Evolutionary conservation across 2,113 vertebrate genomes (phyloP), one percentile per base, ranked within the genome.

Genomic region (Psittacus erithacus): DNA sequence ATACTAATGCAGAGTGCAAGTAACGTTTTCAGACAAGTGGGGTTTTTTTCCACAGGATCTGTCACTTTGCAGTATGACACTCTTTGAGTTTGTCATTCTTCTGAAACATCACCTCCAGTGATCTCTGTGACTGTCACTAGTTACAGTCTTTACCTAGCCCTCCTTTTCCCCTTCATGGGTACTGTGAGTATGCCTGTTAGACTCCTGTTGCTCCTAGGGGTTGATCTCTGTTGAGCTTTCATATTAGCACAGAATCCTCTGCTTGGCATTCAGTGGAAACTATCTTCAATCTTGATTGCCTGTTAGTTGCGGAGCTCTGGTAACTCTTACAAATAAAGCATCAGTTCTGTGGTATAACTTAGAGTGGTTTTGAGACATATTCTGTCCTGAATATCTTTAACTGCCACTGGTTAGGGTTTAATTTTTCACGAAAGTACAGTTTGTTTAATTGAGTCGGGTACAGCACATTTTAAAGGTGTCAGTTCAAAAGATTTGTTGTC

Each of bases 131-230:
- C 22, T 41, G 6, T 55, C 29, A 11, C 20, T 67, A 19, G 38
- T 67, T 70, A 27, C 2, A 62, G 1, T 16, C n/a, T 44, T 46
- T 20, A 31, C 1, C 0, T 8, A 38, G 35, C 19, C 11, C 33
- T 87, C 31, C 65, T 28, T 43, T 62, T 69, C 10, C 15, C 55
- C 19, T 53, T 22, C 46, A 4, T 15, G 52, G 33, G 67, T 29
- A 5, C 14, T 52, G 18, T 4, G 38, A 16, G 13, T 12, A 11
- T 43, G 35, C 31, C 9, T 67, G 27, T 85, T 18, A 27, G 31
- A 19, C 13, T 53, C 29, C 9, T 6, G 1, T 31, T 63, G 49
- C 44, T 55, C 23, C 49, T 69, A 57, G 12, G 71, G 62, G 22
- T 63, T 76, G 67, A 27, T 83, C 41, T 62, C 55, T 11, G 3